Conservation (phyloP, 2,888 invertebrate genomes). For the Caenorhabditis doughertyi region DNA sequence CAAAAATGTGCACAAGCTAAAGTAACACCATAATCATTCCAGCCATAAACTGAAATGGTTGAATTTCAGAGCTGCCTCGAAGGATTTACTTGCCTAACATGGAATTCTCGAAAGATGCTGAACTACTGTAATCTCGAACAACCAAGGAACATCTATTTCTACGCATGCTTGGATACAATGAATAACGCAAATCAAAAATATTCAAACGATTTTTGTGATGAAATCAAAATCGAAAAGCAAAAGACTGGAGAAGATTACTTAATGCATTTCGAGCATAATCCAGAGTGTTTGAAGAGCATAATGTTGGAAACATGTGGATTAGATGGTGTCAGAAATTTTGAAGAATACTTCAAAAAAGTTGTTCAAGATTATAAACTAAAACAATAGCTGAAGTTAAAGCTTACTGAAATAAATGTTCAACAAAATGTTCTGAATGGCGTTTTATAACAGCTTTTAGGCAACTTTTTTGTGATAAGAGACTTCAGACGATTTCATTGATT, state of each 20-base stretch:
- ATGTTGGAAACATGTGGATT: neutral
- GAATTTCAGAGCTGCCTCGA: slow-evolving; percentile 1
- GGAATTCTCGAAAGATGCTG: neutral
- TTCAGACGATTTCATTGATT: too few species aligned
- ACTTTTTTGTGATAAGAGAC: too few species aligned
- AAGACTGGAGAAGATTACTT: neutral
- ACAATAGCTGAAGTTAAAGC: too few species aligned
- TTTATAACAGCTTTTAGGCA: too few species aligned
- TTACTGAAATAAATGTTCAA: too few species aligned
- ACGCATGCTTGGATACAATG: neutral
- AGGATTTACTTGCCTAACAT: neutral
- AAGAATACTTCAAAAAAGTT: neutral
- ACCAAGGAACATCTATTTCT: neutral
- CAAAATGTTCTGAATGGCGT: too few species aligned
- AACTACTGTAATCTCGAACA: neutral
- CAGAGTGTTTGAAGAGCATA: neutral
- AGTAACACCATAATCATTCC: neutral
- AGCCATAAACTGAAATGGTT: neutral
- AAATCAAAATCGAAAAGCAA: neutral
- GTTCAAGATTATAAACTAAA: too few species aligned
- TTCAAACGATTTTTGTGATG: neutral
- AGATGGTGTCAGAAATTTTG: neutral
- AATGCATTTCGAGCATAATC: neutral
- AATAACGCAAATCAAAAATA: neutral
- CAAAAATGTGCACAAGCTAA: neutral